phyloP scores from a whole-genome alignment of 2,888 invertebrate genomes.

The Morpho achilles region DNA sequence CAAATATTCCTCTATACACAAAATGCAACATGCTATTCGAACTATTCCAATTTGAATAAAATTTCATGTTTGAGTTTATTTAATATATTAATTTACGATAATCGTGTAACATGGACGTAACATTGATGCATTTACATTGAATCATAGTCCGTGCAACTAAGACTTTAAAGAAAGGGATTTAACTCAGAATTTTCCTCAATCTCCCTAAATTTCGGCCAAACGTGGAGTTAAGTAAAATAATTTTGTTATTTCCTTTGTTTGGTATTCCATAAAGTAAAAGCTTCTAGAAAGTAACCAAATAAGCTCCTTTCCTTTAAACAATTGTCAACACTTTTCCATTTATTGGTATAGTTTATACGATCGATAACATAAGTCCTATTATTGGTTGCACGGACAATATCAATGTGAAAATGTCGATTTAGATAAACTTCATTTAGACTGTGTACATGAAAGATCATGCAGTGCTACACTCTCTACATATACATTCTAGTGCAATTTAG shows the following conservation, averaged over 20 bases:
- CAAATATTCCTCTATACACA: no score
- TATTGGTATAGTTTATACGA: no score
- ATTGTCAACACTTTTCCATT: no score
- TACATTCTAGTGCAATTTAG: conserved; percentile 40
- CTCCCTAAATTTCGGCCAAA: no score
- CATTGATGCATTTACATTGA: background rate
- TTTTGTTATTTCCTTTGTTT: no score
- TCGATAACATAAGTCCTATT: background rate
- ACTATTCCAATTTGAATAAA: conserved; percentile 19
- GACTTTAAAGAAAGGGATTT: no score
- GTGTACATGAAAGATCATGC: conserved; percentile 42
- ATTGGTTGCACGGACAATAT: background rate
- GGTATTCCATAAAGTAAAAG: no score
- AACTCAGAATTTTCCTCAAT: no score
- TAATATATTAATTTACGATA: conserved; percentile 1
- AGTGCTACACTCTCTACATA: conserved; percentile 53
- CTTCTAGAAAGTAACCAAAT: no score
- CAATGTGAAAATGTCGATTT: background rate
- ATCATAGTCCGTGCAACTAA: background rate
- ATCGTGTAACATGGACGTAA: background rate
- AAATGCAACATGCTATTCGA: no score
- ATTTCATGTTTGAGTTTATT: conserved; percentile 63
- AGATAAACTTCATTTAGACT: background rate
- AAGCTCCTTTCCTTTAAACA: no score
- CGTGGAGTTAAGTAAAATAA: no score